These are phyloP conservation scores for Drosophila seclusa DNA, from an alignment of 2,888 invertebrate species.

Conservation along the genomic window DNA sequence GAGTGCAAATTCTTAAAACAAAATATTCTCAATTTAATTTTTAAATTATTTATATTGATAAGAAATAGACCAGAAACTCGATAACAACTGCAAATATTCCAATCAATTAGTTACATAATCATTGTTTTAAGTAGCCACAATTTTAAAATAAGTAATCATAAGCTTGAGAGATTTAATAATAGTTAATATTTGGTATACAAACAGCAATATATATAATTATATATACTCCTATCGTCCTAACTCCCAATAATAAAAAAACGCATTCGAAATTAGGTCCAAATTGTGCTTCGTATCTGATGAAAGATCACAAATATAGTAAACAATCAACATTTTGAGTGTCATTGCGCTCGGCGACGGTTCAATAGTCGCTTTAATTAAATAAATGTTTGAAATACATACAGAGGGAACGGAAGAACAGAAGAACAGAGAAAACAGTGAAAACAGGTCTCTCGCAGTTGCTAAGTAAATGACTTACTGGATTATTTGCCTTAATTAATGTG, in stretches of 20 bases:
- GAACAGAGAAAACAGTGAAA: not conserved
- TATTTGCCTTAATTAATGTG: slow-evolving; percentile 61
- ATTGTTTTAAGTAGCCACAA: not conserved
- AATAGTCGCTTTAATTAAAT: slow-evolving; percentile 42
- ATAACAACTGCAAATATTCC: not conserved
- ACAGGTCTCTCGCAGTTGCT: slow-evolving; percentile 6
- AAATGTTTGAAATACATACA: slow-evolving; percentile 36
- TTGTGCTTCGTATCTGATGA: not conserved
- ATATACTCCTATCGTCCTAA: no score
- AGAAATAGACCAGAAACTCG: not conserved
- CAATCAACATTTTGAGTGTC: slow-evolving; percentile 26
- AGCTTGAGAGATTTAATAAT: not conserved
- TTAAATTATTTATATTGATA: not conserved
- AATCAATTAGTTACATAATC: not conserved
- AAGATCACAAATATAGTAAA: slow-evolving; percentile 18
- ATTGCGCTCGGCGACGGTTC: slow-evolving; percentile 18
- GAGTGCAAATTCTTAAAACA: not conserved
- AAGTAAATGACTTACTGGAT: slow-evolving; percentile 42
- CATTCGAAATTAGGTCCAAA: not conserved
- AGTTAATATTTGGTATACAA: not conserved
- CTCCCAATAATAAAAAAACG: not conserved
- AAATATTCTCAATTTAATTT: not conserved
- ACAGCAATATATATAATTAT: no score
- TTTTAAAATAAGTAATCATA: not conserved
- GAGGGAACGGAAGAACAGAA: not conserved